Conservation (phyloP, 2,888 invertebrate species). For the Chrysina gloriosa region DNA sequence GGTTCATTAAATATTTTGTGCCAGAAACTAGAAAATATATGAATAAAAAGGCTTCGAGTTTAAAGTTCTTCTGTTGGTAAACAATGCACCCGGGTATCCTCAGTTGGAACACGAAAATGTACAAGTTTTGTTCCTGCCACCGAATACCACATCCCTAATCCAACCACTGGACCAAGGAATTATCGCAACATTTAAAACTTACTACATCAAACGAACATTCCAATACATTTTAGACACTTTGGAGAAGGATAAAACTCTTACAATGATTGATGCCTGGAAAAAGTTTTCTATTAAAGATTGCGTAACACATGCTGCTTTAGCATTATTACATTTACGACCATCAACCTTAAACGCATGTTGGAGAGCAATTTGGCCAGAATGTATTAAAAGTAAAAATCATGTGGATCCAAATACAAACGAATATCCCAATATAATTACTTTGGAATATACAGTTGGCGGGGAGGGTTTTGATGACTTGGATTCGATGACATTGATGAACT, state of each 20-base stretch:
- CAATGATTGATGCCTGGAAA: background rate
- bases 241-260: background rate
- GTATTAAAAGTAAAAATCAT: too few relatives aligned
- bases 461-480: too few relatives aligned
- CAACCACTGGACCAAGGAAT: background rate
- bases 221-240: background rate
- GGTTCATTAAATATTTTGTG: background rate
- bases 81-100: background rate
- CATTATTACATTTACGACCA: background rate
- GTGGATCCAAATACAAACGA: too few relatives aligned
- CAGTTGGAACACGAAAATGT: background rate
- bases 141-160: background rate
- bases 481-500: too few relatives aligned
- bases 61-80: background rate
- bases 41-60: too few relatives aligned
- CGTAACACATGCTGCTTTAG: background rate
- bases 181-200: background rate
- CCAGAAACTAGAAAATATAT: background rate
- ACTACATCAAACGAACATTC: background rate
- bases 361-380: background rate
- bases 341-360: background rate
- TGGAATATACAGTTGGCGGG: too few relatives aligned
- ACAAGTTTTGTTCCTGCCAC: slow-evolving; percentile 3
- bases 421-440: too few relatives aligned
- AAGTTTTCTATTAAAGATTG: background rate